Conservation (phyloP, 2,888 invertebrate genomes). For the Enchytraeus crypticus region DNA sequence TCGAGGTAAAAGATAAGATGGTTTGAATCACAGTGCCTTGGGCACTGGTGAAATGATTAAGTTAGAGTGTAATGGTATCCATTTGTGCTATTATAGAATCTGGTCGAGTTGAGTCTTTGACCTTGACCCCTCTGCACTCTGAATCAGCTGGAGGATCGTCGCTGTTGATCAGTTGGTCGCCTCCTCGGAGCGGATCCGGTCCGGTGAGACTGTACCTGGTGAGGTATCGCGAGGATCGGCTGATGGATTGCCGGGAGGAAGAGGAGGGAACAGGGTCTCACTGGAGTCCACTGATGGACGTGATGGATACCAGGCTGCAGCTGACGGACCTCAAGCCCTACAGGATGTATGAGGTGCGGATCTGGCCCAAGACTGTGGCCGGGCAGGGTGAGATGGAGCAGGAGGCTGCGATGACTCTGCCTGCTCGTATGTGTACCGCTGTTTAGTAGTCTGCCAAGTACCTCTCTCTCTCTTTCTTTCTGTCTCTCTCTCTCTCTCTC, state of each 20-base stretch:
- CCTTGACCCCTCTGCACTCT: background rate
- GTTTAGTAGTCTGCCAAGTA: background rate
- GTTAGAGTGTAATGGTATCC: too few species aligned
- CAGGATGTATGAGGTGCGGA: slow-evolving; percentile 31
- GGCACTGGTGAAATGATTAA: too few species aligned
- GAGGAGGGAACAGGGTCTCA: background rate
- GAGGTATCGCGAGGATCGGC: slow-evolving; percentile 14
- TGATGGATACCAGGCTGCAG: slow-evolving; percentile 20
- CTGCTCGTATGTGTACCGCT: slow-evolving; percentile 10
- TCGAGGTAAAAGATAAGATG: too few species aligned
- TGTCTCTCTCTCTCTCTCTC: too few species aligned
- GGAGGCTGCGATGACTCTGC: slow-evolving; percentile 14
- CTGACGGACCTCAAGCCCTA: slow-evolving; percentile 34
- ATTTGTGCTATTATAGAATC: slow-evolving; percentile 23
- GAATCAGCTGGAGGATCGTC: background rate
- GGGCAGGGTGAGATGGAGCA: slow-evolving; percentile 18
- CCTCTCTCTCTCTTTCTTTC: too few species aligned
- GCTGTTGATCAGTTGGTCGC: slow-evolving; percentile 19
- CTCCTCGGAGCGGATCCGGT: slow-evolving; percentile 13
- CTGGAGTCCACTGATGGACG: slow-evolving; percentile 16
- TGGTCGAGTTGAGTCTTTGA: slow-evolving; percentile 18
- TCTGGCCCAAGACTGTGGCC: slow-evolving; percentile 20
- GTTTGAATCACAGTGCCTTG: too few species aligned
- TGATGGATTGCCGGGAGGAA: slow-evolving; percentile 12
- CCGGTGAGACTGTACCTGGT: slow-evolving; percentile 17